A percentile compares a stretch with the other conserved stretches of the same genome.
These are phyloP conservation scores for Elysia chlorotica DNA, from an alignment of 1,140 invertebrate species.

Conservation along the genomic window DNA sequence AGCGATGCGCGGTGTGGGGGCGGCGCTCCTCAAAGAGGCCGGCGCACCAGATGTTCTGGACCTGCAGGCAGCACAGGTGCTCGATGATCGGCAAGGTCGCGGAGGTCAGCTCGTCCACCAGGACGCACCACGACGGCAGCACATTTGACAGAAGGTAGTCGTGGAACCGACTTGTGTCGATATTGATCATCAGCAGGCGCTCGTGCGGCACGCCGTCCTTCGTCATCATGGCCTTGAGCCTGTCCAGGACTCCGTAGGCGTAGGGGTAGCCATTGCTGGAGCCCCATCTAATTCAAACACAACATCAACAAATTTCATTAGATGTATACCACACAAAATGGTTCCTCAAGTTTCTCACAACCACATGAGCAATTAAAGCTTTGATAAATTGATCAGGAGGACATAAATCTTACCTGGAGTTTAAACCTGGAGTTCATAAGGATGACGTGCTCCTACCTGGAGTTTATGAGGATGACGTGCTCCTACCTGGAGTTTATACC, in stretches of 20 bases:
- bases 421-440: too few relatives aligned
- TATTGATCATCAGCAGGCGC: background rate
- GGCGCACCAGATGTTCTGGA: conserved; percentile 22
- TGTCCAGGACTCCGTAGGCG: conserved; percentile 8
- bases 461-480: too few relatives aligned
- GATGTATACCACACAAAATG: too few relatives aligned
- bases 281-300: conserved; percentile 16
- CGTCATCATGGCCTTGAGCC: background rate
- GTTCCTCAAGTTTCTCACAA: too few relatives aligned
- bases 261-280: background rate
- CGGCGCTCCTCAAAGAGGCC: conserved; percentile 14
- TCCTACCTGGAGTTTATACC: too few relatives aligned
- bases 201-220: background rate
- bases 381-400: too few relatives aligned
- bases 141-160: background rate
- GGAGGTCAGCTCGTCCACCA: conserved; percentile 11
- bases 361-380: too few relatives aligned
- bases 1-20: background rate
- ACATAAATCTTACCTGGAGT: too few relatives aligned
- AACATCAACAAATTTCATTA: too few relatives aligned
- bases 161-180: background rate
- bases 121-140: background rate
- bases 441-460: too few relatives aligned
- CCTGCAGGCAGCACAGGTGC: background rate
- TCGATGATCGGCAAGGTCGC: background rate